phyloP scores from a whole-genome alignment of 2,888 invertebrate genomes.

The Melanophora roralis region DNA sequence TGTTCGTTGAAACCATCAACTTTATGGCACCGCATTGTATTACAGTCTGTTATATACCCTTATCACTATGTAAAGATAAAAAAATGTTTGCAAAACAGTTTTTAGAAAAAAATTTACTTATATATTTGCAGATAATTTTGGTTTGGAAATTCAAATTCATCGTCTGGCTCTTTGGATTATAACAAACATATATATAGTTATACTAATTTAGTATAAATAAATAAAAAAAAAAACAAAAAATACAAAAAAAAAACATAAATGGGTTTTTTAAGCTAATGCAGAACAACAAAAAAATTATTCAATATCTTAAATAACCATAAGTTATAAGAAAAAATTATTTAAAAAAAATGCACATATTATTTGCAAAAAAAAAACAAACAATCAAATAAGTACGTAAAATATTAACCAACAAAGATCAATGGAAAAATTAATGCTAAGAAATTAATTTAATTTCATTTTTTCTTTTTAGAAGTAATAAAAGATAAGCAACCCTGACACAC shows the following conservation, averaged over 20 bases:
- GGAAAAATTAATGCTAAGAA: constrained; percentile 32
- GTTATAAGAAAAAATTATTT: constrained; percentile 3
- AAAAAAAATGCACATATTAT: neutral
- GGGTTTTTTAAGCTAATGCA: constrained; percentile 5
- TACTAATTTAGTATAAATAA: constrained; percentile 5
- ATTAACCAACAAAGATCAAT: neutral
- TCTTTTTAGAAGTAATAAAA: neutral
- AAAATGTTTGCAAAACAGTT: neutral
- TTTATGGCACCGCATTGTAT: too few relatives aligned
- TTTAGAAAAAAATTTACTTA: neutral
- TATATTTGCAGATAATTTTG: constrained; percentile 39
- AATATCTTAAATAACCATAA: neutral
- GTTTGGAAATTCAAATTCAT: constrained; percentile 11
- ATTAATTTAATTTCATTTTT: constrained; percentile 18
- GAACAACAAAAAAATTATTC: neutral
- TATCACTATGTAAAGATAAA: too few relatives aligned
- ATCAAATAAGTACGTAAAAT: neutral
- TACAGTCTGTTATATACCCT: too few relatives aligned
- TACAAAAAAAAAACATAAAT: neutral
- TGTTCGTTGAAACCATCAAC: too few relatives aligned
- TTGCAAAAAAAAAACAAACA: too few relatives aligned
- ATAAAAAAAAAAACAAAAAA: neutral
- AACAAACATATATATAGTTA: constrained; percentile 28
- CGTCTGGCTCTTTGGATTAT: constrained; percentile 32
- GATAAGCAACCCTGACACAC: neutral